phyloP scores from a whole-genome alignment of 64 coral and sea anemone species.

The Stichodactyla helianthus region DNA sequence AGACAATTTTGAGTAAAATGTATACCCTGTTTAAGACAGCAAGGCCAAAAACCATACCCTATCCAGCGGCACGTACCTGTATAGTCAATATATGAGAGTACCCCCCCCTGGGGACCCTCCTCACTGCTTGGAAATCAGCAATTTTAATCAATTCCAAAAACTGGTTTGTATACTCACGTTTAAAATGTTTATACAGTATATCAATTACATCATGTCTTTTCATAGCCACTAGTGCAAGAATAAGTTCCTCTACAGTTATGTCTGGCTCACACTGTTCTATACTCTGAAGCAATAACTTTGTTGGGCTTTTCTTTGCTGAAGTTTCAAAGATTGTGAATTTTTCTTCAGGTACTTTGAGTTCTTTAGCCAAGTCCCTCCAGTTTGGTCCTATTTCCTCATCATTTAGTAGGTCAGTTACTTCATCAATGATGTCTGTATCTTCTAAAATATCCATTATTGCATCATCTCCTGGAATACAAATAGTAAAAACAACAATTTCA shows the following conservation, averaged over 20 bases:
- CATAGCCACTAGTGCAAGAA: constrained; percentile 85
- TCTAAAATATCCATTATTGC: constrained; percentile 66
- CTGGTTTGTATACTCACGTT: neutral
- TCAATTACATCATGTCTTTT: constrained; percentile 85
- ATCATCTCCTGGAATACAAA: constrained; percentile 58
- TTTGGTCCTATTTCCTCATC: constrained; percentile 37
- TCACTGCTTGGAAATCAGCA: too few species aligned
- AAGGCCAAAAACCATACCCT: too few species aligned
- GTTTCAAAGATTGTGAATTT: constrained; percentile 73
- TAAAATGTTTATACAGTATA: neutral
- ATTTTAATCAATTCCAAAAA: neutral
- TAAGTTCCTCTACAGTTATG: constrained; percentile 78
- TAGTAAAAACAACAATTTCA: neutral
- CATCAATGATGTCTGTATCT: constrained; percentile 63
- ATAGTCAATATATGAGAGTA: too few species aligned
- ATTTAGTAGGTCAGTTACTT: constrained; percentile 69
- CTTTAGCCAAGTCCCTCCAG: constrained; percentile 64
- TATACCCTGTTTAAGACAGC: too few species aligned
- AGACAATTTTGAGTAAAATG: too few species aligned
- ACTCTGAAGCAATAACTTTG: constrained; percentile 62
- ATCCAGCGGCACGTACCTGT: too few species aligned
- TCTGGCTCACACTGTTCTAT: constrained; percentile 78
- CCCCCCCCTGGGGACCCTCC: too few species aligned
- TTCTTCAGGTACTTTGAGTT: constrained; percentile 60
- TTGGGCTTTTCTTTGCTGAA: constrained; percentile 51